Percentiles rank a stretch among this genome's conserved stretches.
Evolutionary conservation across 2,888 invertebrate species (phyloP).

Genomic region (Mesoligia furuncula): DNA sequence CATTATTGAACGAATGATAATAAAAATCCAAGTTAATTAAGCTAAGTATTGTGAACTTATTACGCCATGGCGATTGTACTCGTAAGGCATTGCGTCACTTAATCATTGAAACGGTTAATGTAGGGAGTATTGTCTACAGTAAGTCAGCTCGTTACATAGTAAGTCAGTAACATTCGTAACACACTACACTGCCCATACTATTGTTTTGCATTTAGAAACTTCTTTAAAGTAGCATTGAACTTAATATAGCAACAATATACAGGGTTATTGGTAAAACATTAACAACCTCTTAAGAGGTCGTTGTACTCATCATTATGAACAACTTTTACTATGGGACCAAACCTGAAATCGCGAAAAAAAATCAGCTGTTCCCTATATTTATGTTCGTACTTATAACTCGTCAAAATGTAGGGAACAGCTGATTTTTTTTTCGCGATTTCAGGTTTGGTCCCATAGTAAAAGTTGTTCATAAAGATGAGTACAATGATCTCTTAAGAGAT

Average conservation of each 20-base stretch:
- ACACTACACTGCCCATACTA: slow-evolving; percentile 44
- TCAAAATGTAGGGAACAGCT: no score
- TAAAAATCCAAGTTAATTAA: slow-evolving; percentile 43
- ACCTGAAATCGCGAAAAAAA: no score
- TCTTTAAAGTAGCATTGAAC: slow-evolving; percentile 59
- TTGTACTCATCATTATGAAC: no score
- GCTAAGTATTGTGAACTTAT: slow-evolving; percentile 51
- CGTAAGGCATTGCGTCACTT: slow-evolving; percentile 53
- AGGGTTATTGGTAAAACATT: no score
- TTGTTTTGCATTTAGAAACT: slow-evolving; percentile 61
- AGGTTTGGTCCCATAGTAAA: no score
- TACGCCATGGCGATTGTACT: slow-evolving; percentile 48
- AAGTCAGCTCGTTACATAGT: slow-evolving; percentile 38
- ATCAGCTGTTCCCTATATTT: no score
- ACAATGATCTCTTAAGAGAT: no score
- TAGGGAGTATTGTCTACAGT: slow-evolving; percentile 47
- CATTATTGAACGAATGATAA: slow-evolving; percentile 28
- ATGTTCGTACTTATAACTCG: no score
- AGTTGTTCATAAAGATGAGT: no score
- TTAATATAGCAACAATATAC: slow-evolving; percentile 37
- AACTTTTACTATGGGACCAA: no score
- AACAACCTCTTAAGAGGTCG: no score
- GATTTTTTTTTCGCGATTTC: no score
- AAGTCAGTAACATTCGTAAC: slow-evolving; percentile 51
- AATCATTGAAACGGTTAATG: slow-evolving; percentile 61